phyloP scores from a whole-genome alignment of 1,140 invertebrate species.

The Platyura marginata region DNA sequence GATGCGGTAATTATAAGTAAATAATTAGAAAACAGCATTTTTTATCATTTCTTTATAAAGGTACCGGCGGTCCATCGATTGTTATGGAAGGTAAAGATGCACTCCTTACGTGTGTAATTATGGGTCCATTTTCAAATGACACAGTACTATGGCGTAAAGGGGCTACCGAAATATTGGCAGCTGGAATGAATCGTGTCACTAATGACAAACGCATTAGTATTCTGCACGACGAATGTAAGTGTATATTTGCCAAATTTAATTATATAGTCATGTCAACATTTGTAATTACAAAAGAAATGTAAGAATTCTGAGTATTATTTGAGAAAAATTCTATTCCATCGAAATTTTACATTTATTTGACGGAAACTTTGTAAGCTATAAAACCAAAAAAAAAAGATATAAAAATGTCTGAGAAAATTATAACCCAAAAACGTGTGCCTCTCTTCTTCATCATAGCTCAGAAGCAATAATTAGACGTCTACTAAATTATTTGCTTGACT shows the following conservation, averaged over 20 bases:
- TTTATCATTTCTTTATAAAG: background rate
- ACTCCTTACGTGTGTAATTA: constrained; percentile 53
- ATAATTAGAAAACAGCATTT: no score
- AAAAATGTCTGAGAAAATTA: no score
- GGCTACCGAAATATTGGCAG: constrained; percentile 50
- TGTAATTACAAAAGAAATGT: no score
- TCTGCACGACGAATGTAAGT: constrained; percentile 48
- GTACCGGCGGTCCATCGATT: constrained; percentile 3
- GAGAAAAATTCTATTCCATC: no score
- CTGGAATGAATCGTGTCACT: constrained; percentile 48
- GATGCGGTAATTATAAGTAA: no score
- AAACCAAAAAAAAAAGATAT: no score
- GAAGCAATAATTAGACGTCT: no score
- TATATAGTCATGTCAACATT: no score
- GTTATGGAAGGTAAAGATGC: constrained; percentile 52
- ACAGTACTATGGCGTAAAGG: constrained; percentile 52
- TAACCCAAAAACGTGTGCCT: no score
- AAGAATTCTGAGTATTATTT: no score
- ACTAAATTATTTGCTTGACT: no score
- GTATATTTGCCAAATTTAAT: background rate
- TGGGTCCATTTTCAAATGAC: constrained; percentile 38
- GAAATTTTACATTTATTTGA: background rate
- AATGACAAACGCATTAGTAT: constrained; percentile 47
- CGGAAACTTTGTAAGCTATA: background rate
- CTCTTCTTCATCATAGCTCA: no score